Evolutionary conservation across 2,888 invertebrate species (phyloP).

Genomic region (Lepidocyrtinus sp.): DNA sequence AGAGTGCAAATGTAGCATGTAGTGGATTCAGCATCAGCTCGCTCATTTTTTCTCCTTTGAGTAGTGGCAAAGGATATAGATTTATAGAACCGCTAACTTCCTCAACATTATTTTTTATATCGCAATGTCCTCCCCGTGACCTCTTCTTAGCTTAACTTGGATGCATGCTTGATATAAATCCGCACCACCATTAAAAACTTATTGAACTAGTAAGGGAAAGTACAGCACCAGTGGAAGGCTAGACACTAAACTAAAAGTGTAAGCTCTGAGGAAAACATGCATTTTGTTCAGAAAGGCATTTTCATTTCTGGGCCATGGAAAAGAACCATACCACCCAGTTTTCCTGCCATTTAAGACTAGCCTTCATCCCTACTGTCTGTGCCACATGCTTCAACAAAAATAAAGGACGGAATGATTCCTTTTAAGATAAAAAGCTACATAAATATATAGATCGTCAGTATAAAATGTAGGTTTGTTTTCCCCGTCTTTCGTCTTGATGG

Average conservation of each 20-base stretch:
- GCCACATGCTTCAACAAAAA: conserved; percentile 6
- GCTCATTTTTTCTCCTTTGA: too few relatives aligned
- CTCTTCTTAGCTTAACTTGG: neutral
- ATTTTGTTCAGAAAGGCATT: conserved; percentile 17
- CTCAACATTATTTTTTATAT: conserved; percentile 13
- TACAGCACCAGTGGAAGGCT: neutral
- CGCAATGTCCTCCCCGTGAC: conserved; percentile 17
- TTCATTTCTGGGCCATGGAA: conserved; percentile 10
- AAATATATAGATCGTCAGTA: too few relatives aligned
- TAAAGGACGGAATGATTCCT: too few relatives aligned
- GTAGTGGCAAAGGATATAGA: conserved; percentile 17
- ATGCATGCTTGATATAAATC: too few relatives aligned
- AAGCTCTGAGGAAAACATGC: conserved; percentile 16
- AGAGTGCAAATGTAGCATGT: too few relatives aligned
- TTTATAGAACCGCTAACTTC: neutral
- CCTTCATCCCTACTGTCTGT: neutral
- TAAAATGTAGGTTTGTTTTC: too few relatives aligned
- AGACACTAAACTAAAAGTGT: conserved; percentile 9
- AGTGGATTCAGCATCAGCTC: too few relatives aligned
- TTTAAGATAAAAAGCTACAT: too few relatives aligned
- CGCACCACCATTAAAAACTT: neutral
- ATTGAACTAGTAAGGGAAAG: neutral
- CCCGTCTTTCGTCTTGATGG: too few relatives aligned
- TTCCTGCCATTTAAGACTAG: too few relatives aligned
- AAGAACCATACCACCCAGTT: too few relatives aligned